Percentiles rank a stretch among this genome's conserved stretches.
These are phyloP conservation scores for Crotophaga sulcirostris DNA, from an alignment of 2,113 vertebrate genomes.

Conservation along the genomic window DNA sequence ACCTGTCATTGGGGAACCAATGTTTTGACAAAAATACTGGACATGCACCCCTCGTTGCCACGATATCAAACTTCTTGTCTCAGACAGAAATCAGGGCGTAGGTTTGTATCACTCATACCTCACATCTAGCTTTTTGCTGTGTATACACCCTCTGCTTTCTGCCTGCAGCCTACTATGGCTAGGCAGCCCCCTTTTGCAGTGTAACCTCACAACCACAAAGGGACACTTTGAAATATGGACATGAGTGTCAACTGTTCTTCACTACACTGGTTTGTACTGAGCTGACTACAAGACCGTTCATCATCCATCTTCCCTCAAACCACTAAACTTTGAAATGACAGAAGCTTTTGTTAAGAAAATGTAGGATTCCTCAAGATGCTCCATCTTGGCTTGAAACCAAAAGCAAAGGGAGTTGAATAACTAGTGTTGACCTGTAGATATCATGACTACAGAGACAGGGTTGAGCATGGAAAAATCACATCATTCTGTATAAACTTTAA, in stretches of 20 bases:
- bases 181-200: background rate
- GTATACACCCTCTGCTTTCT: background rate
- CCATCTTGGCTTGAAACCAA: background rate
- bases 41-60: background rate
- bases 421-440: background rate
- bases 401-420: background rate
- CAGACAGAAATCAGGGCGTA: background rate
- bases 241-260: background rate
- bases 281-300: background rate
- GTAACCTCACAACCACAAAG: background rate
- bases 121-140: background rate
- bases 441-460: background rate
- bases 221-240: background rate
- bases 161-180: background rate
- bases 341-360: background rate
- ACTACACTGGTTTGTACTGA: background rate
- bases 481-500: background rate
- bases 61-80: background rate
- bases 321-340: background rate
- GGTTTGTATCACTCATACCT: background rate
- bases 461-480: background rate
- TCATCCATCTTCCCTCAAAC: background rate
- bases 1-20: background rate
- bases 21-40: background rate
- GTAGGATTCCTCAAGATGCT: background rate